phyloP scores from a whole-genome alignment of 1,140 invertebrate species.

The Brachionus manjavacas region DNA sequence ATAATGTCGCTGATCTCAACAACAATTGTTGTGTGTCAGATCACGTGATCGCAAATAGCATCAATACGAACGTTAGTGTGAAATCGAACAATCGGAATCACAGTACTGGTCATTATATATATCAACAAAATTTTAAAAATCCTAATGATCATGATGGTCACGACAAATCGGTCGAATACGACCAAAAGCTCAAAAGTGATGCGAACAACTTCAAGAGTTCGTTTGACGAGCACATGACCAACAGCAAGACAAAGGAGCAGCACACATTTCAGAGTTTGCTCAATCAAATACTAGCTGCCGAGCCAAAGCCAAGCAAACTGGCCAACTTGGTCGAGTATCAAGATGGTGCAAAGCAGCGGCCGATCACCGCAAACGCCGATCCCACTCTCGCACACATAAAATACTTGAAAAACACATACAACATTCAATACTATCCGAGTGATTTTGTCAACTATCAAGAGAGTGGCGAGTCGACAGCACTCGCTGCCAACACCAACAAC shows the following conservation, averaged over 20 bases:
- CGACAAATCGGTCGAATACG: too few relatives aligned
- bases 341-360: background rate
- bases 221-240: background rate
- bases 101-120: too few relatives aligned
- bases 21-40: background rate
- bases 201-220: background rate
- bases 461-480: too few relatives aligned
- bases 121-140: too few relatives aligned
- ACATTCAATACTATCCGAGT: constrained; percentile 34
- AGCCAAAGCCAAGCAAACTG: background rate
- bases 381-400: background rate
- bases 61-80: background rate
- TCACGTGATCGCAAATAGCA: background rate
- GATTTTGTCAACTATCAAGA: constrained; percentile 30
- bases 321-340: too few relatives aligned
- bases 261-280: background rate
- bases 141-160: too few relatives aligned
- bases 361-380: background rate
- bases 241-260: too few relatives aligned
- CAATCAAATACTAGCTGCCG: background rate
- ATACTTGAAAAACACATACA: constrained; percentile 36
- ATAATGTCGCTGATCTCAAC: background rate
- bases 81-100: too few relatives aligned
- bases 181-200: too few relatives aligned
- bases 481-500: too few relatives aligned